Percentiles rank a stretch among this genome's conserved stretches.
Evolutionary conservation across 1,140 invertebrate species (phyloP).

Genomic region (Arion vulgaris): DNA sequence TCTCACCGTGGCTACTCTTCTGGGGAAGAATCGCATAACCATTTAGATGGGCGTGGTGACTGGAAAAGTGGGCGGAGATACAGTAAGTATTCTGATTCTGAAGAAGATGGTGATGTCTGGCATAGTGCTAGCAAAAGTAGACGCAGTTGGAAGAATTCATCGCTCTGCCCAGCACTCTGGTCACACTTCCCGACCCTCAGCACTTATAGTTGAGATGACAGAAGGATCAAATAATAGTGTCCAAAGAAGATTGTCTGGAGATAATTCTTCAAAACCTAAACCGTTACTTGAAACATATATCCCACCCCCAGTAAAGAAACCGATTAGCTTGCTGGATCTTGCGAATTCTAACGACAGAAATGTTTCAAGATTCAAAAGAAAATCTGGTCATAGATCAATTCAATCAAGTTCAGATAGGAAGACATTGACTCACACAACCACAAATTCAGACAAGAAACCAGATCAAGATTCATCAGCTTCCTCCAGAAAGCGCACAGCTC

Average conservation of each 20-base stretch:
- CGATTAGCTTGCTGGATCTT: slow-evolving; percentile 27
- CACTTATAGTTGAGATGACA: slow-evolving; percentile 23
- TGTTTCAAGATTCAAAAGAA: not conserved
- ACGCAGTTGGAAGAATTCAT: slow-evolving; percentile 12
- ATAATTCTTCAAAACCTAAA: not conserved
- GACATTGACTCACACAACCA: not conserved
- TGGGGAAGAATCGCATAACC: not conserved
- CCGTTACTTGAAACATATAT: slow-evolving; percentile 23
- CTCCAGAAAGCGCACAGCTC: not conserved
- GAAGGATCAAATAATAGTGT: not conserved
- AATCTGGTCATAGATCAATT: not conserved
- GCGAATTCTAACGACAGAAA: not conserved
- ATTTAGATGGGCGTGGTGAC: not conserved
- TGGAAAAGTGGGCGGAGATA: slow-evolving; percentile 21
- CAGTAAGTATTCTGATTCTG: slow-evolving; percentile 29
- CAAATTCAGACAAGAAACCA: not conserved
- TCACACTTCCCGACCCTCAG: not conserved
- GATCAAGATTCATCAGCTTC: not conserved
- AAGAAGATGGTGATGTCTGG: slow-evolving; percentile 20
- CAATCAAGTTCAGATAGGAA: not conserved
- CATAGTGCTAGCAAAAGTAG: slow-evolving; percentile 2
- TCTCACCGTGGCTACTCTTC: slow-evolving; percentile 8
- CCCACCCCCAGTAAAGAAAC: not conserved
- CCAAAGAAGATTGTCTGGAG: not conserved
- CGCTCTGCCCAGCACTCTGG: not conserved